A percentile compares a stretch with the other conserved stretches of the same genome.
Evolutionary conservation across 2,888 invertebrate species (phyloP).

Genomic region (Cremastobaeus sp.): DNA sequence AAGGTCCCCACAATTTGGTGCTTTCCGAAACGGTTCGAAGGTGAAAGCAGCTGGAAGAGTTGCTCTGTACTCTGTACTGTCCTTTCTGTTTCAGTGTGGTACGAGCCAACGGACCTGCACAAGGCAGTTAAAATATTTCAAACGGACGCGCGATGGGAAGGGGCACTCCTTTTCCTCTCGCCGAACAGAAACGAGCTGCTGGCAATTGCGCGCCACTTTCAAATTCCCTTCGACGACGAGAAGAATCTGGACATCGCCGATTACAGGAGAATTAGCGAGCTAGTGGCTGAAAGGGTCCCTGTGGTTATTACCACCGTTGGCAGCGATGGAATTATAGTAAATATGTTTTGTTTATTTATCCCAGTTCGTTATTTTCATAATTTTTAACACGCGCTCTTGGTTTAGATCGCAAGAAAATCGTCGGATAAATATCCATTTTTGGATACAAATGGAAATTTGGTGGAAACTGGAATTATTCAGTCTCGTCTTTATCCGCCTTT

Average conservation of each 20-base stretch:
- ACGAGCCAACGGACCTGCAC: conserved; percentile 91
- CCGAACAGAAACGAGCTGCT: conserved; percentile 90
- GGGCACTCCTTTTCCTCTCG: conserved; percentile 82
- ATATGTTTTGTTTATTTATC: no score
- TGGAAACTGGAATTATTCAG: conserved; percentile 58
- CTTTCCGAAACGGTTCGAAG: no score
- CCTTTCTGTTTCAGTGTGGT: conserved; percentile 85
- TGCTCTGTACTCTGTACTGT: neutral
- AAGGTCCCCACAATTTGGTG: no score
- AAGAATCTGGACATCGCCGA: conserved; percentile 27
- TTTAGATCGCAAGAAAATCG: conserved; percentile 67
- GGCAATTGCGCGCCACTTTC: conserved; percentile 82
- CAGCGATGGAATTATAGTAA: conserved; percentile 71
- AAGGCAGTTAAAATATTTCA: conserved; percentile 86
- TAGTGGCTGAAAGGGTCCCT: conserved; percentile 68
- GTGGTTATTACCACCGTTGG: conserved; percentile 74
- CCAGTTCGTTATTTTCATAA: no score
- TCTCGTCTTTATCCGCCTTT: conserved; percentile 70
- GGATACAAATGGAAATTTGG: conserved; percentile 61
- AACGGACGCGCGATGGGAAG: conserved; percentile 73
- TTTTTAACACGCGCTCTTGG: no score
- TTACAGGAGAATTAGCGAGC: conserved; percentile 63
- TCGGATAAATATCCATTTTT: conserved; percentile 64
- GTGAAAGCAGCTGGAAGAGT: no score
- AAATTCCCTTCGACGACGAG: conserved; percentile 66